phyloP scores from a whole-genome alignment of 2,113 vertebrate genomes.

The Nettapus auritus region DNA sequence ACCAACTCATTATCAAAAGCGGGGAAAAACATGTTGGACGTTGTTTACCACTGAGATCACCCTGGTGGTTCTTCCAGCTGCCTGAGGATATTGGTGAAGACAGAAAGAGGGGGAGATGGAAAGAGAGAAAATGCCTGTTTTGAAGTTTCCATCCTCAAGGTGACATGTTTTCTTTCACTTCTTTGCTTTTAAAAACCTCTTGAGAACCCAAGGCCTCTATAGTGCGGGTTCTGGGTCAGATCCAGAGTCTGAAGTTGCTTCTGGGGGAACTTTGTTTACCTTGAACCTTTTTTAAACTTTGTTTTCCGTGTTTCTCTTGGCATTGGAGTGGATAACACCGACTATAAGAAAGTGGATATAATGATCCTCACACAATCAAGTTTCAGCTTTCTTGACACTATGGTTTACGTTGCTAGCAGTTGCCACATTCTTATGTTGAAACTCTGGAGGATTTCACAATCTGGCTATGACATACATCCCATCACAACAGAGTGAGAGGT shows the following conservation, averaged over 20 bases:
- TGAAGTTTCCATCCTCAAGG: conserved; percentile 65
- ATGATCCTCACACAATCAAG: background rate
- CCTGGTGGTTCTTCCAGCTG: conserved; percentile 65
- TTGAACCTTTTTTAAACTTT: background rate
- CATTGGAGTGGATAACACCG: background rate
- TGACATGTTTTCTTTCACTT: conserved; percentile 52
- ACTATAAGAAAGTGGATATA: conserved; percentile 15
- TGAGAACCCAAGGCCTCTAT: background rate
- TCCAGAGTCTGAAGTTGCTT: background rate
- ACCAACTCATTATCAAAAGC: conserved; percentile 68
- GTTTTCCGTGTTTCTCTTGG: conserved; percentile 32
- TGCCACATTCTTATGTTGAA: conserved; percentile 29
- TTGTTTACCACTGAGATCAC: conserved; percentile 73
- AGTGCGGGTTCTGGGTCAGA: background rate
- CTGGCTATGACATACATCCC: background rate
- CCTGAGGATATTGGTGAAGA: conserved; percentile 65
- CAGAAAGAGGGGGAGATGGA: conserved; percentile 40
- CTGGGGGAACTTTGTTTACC: conserved; percentile 1
- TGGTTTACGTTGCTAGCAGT: background rate
- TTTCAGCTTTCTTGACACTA: background rate
- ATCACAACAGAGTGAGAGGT: background rate
- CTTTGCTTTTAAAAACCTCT: background rate
- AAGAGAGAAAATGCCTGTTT: conserved; percentile 36
- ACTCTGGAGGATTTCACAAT: conserved; percentile 38
- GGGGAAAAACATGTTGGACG: conserved; percentile 63